phyloP scores from a whole-genome alignment of 2,113 vertebrate species.

The Polypterus senegalus region DNA sequence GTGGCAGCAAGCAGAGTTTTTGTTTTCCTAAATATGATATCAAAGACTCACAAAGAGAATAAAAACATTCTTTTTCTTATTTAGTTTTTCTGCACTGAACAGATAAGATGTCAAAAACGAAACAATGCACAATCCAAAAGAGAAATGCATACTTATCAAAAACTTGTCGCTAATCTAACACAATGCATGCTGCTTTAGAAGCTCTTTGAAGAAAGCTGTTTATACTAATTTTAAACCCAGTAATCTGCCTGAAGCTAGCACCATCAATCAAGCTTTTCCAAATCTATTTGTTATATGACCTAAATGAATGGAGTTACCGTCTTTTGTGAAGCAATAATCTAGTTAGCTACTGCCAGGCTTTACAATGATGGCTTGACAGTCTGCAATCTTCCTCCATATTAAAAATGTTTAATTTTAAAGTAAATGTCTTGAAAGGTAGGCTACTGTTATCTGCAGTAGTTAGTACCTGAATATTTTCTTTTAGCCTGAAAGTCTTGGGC shows the following conservation, averaged over 20 bases:
- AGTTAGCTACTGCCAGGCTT: not conserved
- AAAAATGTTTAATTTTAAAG: not conserved
- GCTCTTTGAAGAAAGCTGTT: constrained; percentile 7
- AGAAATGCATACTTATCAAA: not conserved
- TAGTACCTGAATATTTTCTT: too few species aligned
- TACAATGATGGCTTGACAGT: not conserved
- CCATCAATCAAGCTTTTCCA: constrained; percentile 11
- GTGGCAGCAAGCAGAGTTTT: not conserved
- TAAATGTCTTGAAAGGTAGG: too few species aligned
- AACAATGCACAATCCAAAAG: not conserved
- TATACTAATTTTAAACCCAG: constrained; percentile 6
- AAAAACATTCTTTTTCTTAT: constrained; percentile 1
- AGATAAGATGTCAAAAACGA: constrained; percentile 1
- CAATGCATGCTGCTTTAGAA: not conserved
- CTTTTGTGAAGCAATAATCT: constrained; percentile 4
- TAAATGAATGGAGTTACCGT: constrained; percentile 6
- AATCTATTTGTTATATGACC: constrained; percentile 8
- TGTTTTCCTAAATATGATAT: not conserved
- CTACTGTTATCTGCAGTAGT: too few species aligned
- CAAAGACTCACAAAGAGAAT: constrained; percentile 7
- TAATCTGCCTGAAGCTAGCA: constrained; percentile 2
- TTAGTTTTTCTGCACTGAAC: not conserved
- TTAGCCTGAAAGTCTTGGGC: too few species aligned
- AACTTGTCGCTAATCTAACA: constrained; percentile 1
- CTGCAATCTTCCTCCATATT: not conserved